These are phyloP conservation scores for Ephydatia muelleri DNA, from an alignment of 37 sponge, comb jelly and placozoan species.

Conservation along the genomic window DNA sequence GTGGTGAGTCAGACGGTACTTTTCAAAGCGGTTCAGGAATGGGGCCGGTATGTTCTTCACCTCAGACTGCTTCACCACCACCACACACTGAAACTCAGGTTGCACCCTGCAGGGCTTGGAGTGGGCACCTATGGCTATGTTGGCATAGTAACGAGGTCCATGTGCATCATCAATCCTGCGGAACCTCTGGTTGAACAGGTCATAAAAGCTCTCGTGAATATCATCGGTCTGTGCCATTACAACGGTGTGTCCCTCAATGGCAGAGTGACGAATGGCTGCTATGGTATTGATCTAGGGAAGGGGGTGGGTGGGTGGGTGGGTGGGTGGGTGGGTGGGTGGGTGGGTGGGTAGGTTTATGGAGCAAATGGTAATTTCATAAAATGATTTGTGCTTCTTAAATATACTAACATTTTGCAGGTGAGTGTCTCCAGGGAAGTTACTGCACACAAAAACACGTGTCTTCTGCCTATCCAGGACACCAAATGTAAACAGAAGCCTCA, in stretches of 20 bases:
- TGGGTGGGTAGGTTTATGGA: not conserved
- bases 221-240: constrained; percentile 76
- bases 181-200: constrained; percentile 86
- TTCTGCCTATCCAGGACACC: constrained; percentile 36
- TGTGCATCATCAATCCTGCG: constrained; percentile 64
- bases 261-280: constrained; percentile 74
- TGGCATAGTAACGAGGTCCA: constrained; percentile 65
- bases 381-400: too few species aligned
- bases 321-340: not conserved
- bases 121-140: constrained; percentile 87
- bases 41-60: constrained; percentile 69
- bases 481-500: constrained; percentile 55
- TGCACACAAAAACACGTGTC: constrained; percentile 53
- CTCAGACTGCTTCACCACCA: constrained; percentile 73
- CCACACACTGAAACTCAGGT: constrained; percentile 82
- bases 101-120: constrained; percentile 68
- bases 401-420: constrained; percentile 65
- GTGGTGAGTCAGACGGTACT: constrained; percentile 66
- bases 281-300: constrained; percentile 58
- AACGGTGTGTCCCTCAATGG: constrained; percentile 67
- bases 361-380: too few species aligned
- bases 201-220: constrained; percentile 88
- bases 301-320: not conserved
- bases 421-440: constrained; percentile 71
- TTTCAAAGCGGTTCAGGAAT: constrained; percentile 87